A percentile compares a stretch with the other conserved stretches of the same genome.
Evolutionary conservation across 2,797 vertebrate genomes (phyloP).

Genomic region (Rachycentron canadum): DNA sequence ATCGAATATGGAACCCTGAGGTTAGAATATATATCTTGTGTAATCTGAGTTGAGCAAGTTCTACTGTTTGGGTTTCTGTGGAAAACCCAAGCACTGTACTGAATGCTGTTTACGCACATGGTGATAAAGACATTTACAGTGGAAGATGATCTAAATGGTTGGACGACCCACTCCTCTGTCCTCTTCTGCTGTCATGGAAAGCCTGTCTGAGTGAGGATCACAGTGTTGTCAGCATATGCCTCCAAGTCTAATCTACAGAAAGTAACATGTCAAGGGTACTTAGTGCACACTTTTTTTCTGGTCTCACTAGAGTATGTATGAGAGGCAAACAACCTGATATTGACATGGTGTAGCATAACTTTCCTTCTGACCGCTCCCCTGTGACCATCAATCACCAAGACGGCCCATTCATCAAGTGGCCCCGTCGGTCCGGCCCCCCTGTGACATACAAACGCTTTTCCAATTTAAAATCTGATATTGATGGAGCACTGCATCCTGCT

Average conservation of each 20-base stretch:
- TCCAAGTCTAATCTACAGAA: slow-evolving; percentile 24
- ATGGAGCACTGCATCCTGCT: slow-evolving; percentile 73
- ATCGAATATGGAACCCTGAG: slow-evolving; percentile 6
- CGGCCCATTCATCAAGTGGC: slow-evolving; percentile 78
- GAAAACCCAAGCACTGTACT: not conserved
- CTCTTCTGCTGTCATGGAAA: not conserved
- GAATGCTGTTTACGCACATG: slow-evolving; percentile 1
- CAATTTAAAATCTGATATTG: slow-evolving; percentile 85
- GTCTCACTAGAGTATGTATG: slow-evolving; percentile 52
- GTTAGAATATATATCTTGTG: not conserved
- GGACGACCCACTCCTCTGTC: not conserved
- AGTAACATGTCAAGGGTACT: slow-evolving; percentile 60
- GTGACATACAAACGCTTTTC: slow-evolving; percentile 79
- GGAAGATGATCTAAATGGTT: not conserved
- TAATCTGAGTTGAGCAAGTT: not conserved
- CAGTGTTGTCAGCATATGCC: not conserved
- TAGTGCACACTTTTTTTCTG: slow-evolving; percentile 37
- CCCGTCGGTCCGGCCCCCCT: slow-evolving; percentile 63
- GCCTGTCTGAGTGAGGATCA: slow-evolving; percentile 4
- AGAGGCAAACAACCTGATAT: slow-evolving; percentile 67
- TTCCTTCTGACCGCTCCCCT: slow-evolving; percentile 66
- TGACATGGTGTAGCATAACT: slow-evolving; percentile 73
- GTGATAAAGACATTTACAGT: not conserved
- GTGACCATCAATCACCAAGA: slow-evolving; percentile 80
- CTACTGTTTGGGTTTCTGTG: not conserved